Evolutionary conservation across 2,888 invertebrate species (phyloP).

Genomic region (Sphinx pinastri): DNA sequence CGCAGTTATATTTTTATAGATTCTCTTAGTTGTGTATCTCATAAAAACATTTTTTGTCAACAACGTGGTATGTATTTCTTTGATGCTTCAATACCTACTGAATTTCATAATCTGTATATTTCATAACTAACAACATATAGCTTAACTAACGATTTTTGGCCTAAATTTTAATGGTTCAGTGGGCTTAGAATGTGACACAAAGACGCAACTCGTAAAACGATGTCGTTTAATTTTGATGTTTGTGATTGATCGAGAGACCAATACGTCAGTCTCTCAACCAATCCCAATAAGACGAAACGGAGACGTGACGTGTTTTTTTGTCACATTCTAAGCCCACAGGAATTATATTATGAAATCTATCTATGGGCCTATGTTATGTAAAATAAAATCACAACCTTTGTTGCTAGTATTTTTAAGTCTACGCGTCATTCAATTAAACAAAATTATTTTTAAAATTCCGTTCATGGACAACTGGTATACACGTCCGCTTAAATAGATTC

Average conservation of each 20-base stretch:
- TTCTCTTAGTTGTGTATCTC: not conserved
- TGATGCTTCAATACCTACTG: not conserved
- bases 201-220: no score
- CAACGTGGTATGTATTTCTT: no score
- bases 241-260: no score
- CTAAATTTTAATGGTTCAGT: not conserved
- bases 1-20: not conserved
- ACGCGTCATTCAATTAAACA: no score
- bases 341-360: not conserved
- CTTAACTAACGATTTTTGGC: conserved; percentile 15
- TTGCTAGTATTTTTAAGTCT: not conserved
- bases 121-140: not conserved
- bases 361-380: not conserved
- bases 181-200: no score
- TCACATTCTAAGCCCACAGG: no score
- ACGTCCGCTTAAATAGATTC: not conserved
- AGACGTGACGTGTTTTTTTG: no score
- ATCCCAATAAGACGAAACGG: no score
- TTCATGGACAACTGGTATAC: not conserved
- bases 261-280: no score
- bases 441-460: not conserved
- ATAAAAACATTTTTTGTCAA: no score
- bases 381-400: not conserved
- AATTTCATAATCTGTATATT: not conserved
- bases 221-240: no score